Conservation (phyloP, 2,113 vertebrate species). For the Rhagologus leucostigma region DNA sequence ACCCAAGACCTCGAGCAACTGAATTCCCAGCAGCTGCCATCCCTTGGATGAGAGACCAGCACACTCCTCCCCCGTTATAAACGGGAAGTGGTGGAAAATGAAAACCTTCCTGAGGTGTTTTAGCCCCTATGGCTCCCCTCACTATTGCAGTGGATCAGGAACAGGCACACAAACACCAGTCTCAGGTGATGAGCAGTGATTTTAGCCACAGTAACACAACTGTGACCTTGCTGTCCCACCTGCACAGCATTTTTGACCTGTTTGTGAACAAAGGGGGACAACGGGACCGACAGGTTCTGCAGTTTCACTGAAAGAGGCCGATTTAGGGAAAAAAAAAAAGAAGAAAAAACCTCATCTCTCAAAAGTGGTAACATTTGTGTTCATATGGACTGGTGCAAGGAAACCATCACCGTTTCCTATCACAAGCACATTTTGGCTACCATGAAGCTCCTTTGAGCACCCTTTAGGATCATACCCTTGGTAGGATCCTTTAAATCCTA, state of each 20-base stretch:
- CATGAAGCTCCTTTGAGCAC: neutral
- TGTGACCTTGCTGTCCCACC: neutral
- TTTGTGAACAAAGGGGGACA: neutral
- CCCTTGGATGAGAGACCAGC: neutral
- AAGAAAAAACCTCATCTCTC: neutral
- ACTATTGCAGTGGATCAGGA: neutral
- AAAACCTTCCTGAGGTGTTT: neutral
- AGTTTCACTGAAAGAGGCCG: neutral
- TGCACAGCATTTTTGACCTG: neutral
- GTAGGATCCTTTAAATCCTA: neutral
- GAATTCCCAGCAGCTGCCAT: neutral
- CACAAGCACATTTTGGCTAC: neutral
- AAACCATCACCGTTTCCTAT: neutral
- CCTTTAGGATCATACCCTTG: neutral
- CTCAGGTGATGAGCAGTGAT: neutral
- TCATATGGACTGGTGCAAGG: neutral
- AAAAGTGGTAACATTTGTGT: neutral
- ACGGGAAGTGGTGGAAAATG: neutral
- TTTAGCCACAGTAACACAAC: neutral
- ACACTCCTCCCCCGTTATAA: neutral
- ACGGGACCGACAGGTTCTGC: neutral
- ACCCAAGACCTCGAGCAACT: neutral
- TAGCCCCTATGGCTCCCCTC: neutral
- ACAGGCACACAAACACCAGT: neutral
- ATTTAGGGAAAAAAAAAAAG: rapidly evolving